Evolutionary conservation across 2,888 invertebrate genomes (phyloP).

Genomic region (Chrysolina oricalcia): DNA sequence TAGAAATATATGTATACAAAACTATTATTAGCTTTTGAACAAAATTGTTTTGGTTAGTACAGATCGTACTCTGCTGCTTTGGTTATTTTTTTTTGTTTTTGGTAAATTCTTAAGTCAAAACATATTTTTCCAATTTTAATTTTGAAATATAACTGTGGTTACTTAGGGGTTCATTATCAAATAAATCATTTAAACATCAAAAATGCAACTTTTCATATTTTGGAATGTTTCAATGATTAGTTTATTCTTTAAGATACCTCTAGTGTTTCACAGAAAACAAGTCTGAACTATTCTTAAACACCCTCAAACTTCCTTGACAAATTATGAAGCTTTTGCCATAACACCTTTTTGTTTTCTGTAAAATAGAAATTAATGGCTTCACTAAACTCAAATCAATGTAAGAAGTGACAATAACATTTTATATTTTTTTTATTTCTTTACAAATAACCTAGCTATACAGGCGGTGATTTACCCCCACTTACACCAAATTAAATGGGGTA

Average conservation of each 20-base stretch:
- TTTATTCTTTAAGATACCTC: neutral
- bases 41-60: slow-evolving; percentile 20
- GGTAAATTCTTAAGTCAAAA: slow-evolving; percentile 24
- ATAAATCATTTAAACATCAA: slow-evolving; percentile 38
- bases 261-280: slow-evolving; percentile 8
- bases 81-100: slow-evolving; percentile 7
- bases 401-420: slow-evolving; percentile 35
- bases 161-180: slow-evolving; percentile 39
- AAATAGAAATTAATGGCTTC: slow-evolving; percentile 32
- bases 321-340: slow-evolving; percentile 32
- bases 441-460: slow-evolving; percentile 45
- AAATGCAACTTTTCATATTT: neutral
- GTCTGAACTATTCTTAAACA: slow-evolving; percentile 10
- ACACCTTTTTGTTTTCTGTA: slow-evolving; percentile 43
- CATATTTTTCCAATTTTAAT: slow-evolving; percentile 42
- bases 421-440: slow-evolving; percentile 36
- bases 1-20: slow-evolving; percentile 4
- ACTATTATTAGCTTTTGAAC: slow-evolving; percentile 15
- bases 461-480: too few relatives aligned
- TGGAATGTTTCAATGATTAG: neutral
- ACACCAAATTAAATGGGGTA: too few relatives aligned
- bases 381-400: slow-evolving; percentile 31
- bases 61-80: neutral
- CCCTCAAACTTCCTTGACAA: slow-evolving; percentile 31
- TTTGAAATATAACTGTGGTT: slow-evolving; percentile 34